Base-by-base conservation (phyloP, 2,113 vertebrate species). In the Papio anubis region DNA sequence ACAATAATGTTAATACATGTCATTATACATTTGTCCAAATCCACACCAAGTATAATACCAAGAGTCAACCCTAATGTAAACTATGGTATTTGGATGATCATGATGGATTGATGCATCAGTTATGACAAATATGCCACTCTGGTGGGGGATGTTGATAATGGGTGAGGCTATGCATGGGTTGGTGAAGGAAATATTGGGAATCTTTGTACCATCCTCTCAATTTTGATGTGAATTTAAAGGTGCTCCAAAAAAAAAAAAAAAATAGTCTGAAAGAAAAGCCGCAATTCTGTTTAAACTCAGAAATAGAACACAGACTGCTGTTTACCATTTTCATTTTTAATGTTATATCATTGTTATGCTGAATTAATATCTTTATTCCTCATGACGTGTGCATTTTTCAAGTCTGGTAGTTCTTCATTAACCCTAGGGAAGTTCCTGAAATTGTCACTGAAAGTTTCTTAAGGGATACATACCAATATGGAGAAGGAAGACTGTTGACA, bases 141-240 rank as follows among this genome's bases (percentile, higher is more conserved):
- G 50, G 20, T 4, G 7, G 38, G 14, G 35, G 8, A 12, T 13
- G 5, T 81, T 61, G 35, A 59, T 40, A 40, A 72, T 40, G 32
- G 17, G 7, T 17, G 8, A 38, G 23, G 35, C 3, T 18, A 40
- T 52, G 9, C 16, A 61, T 38, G 66, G 48, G 10, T 13, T 12
- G 17, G 17, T 4, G 35, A 21, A 38, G 17, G 11, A 11, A 8
- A 0, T 48, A 17, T 2, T 6, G 10, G 14, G 14, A 23, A 27
- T 70, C 50, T 68, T 11, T 43, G 21, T 43, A 75, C 7, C 5
- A 43, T 52, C 2, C 11, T n/a, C 23, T 25, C 12, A 50, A 2
- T 38, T 57, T 50, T 61, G 8, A 40, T 38, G 2, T 25, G 13
- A 57, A 88, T 40, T 38, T 43, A 45, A 73, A 83, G 57, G 12